Percentiles rank a stretch among this genome's conserved stretches.
These are phyloP conservation scores for Allobates femoralis DNA, from an alignment of 2,797 vertebrate species.

Conservation along the genomic window DNA sequence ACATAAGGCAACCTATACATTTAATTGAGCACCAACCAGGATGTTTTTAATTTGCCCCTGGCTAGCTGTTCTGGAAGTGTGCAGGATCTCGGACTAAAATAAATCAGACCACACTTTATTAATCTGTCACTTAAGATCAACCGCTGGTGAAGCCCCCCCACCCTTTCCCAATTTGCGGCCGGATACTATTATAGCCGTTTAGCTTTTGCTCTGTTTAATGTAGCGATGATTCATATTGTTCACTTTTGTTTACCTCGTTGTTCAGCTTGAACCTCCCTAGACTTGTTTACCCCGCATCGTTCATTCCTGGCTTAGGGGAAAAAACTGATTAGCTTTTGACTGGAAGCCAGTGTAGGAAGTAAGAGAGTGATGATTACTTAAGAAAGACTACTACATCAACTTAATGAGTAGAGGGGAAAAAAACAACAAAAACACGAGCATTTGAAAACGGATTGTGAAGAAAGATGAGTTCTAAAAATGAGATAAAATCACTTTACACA, in stretches of 20 bases:
- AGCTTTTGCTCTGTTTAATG: constrained; percentile 17
- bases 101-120: constrained; percentile 15
- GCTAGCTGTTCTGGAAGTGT: constrained; percentile 3
- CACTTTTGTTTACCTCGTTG: constrained; percentile 29
- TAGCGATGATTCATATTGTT: constrained; percentile 44
- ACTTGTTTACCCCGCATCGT: constrained; percentile 43
- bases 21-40: constrained; percentile 3
- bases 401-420: constrained; percentile 14
- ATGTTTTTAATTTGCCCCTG: constrained; percentile 24
- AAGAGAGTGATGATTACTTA: constrained; percentile 35
- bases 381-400: constrained; percentile 34
- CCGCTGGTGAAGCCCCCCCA: not conserved
- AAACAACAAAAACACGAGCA: not conserved
- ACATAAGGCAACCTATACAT: not conserved
- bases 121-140: constrained; percentile 12
- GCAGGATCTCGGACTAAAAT: constrained; percentile 9
- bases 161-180: not conserved
- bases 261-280: not conserved
- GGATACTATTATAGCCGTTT: constrained; percentile 3
- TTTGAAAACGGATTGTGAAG: not conserved
- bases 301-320: constrained; percentile 46
- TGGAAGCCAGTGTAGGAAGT: constrained; percentile 53
- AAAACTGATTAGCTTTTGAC: constrained; percentile 48
- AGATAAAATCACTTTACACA: constrained; percentile 13
- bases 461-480: constrained; percentile 18